These are phyloP conservation scores for Panagrolaimus sp. DNA, from an alignment of 1,140 invertebrate species.

Conservation along the genomic window DNA sequence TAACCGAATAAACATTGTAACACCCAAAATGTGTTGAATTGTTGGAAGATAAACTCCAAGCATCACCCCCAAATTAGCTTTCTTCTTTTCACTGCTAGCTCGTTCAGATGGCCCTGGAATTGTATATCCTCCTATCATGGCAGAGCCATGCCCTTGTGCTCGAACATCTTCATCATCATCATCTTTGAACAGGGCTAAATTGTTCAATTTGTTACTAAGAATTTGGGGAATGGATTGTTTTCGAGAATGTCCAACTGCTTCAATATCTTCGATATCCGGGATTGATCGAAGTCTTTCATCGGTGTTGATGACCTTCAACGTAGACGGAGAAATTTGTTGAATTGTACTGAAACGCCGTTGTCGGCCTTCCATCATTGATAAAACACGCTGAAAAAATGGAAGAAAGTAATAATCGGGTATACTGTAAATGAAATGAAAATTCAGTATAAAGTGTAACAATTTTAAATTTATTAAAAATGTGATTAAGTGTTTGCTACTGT, in stretches of 20 bases:
- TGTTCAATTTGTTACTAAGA: slow-evolving; percentile 32
- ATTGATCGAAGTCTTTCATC: slow-evolving; percentile 19
- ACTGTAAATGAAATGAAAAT: too few relatives aligned
- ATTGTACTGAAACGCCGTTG: slow-evolving; percentile 47
- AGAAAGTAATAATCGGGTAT: neutral
- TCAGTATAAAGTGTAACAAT: too few relatives aligned
- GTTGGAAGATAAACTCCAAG: slow-evolving; percentile 59
- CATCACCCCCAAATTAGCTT: slow-evolving; percentile 58
- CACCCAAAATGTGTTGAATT: slow-evolving; percentile 59
- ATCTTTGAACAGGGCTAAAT: slow-evolving; percentile 55
- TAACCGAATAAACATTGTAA: slow-evolving; percentile 59
- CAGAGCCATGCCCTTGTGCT: slow-evolving; percentile 28
- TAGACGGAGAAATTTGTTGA: slow-evolving; percentile 42
- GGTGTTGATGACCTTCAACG: slow-evolving; percentile 41
- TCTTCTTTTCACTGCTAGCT: slow-evolving; percentile 57
- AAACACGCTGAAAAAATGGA: slow-evolving; percentile 38
- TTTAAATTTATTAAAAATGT: too few relatives aligned
- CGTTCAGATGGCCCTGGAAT: slow-evolving; percentile 56
- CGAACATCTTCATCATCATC: slow-evolving; percentile 50
- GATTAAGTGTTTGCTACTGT: too few relatives aligned
- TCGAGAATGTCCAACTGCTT: slow-evolving; percentile 8
- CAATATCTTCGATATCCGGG: slow-evolving; percentile 21
- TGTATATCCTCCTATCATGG: slow-evolving; percentile 53
- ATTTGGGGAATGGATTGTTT: slow-evolving; percentile 33
- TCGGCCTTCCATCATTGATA: slow-evolving; percentile 43